Evolutionary conservation across 2,888 invertebrate species (phyloP).

Genomic region (Limnephilus rhombicus): DNA sequence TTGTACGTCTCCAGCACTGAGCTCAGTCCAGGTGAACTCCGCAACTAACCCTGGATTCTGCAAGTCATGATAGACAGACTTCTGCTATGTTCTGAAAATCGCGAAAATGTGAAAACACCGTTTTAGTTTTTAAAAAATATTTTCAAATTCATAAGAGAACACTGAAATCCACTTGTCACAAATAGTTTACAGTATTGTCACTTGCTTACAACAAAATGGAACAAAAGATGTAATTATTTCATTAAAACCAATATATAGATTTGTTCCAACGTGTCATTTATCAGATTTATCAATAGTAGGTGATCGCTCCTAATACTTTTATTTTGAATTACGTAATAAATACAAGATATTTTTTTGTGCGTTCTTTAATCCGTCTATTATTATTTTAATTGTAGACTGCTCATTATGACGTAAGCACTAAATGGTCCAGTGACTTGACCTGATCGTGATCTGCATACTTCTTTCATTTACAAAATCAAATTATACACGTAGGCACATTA

Average conservation of each 20-base stretch:
- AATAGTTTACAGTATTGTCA: too few species aligned
- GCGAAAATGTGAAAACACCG: too few species aligned
- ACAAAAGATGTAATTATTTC: not conserved
- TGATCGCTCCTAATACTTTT: constrained; percentile 24
- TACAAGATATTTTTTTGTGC: not conserved
- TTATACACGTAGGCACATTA: not conserved
- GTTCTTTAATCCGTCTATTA: constrained; percentile 37
- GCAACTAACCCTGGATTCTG: too few species aligned
- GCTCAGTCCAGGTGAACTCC: too few species aligned
- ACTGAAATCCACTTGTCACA: too few species aligned
- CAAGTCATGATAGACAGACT: too few species aligned
- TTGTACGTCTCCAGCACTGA: too few species aligned
- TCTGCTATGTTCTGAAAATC: too few species aligned
- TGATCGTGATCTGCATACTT: constrained; percentile 19
- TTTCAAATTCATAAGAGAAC: too few species aligned
- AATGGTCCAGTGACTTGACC: not conserved
- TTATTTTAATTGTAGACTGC: constrained; percentile 21
- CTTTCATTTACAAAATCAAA: not conserved
- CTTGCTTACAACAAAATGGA: too few species aligned
- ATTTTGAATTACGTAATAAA: constrained; percentile 10
- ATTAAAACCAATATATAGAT: not conserved
- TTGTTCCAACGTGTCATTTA: constrained; percentile 11
- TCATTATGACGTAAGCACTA: not conserved
- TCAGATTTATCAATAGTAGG: constrained; percentile 28
- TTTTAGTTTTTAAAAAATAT: too few species aligned